phyloP scores from a whole-genome alignment of 2,888 invertebrate species.

The Pelosia muscerda region DNA sequence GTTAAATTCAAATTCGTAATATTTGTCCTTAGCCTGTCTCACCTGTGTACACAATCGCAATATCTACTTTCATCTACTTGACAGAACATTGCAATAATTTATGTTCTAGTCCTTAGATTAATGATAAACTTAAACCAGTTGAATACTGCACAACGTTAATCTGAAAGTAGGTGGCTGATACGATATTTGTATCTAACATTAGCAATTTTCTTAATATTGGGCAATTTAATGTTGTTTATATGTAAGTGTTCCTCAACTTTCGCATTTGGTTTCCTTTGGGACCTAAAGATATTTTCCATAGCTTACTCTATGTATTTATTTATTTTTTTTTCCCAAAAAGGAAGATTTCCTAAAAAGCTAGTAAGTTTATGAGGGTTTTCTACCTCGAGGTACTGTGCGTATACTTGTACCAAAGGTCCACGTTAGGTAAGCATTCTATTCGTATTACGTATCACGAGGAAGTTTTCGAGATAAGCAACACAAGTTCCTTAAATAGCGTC shows the following conservation, averaged over 20 bases:
- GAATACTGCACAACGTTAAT: constrained; percentile 63
- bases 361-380: too few species aligned
- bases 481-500: background rate
- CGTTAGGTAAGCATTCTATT: background rate
- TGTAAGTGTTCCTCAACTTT: background rate
- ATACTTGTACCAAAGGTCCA: too few species aligned
- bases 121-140: constrained; percentile 71
- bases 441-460: background rate
- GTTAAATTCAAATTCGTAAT: background rate
- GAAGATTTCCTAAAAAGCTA: too few species aligned
- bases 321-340: too few species aligned
- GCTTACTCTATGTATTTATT: too few species aligned
- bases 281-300: background rate
- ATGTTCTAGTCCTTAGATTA: constrained; percentile 63
- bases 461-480: background rate
- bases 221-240: background rate
- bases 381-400: too few species aligned
- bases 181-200: constrained; percentile 19
- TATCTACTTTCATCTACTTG: constrained; percentile 39
- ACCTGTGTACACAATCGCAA: constrained; percentile 33
- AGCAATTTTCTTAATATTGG: background rate
- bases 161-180: constrained; percentile 56
- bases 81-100: constrained; percentile 72
- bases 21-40: constrained; percentile 16
- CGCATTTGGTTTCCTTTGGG: background rate